Percentiles rank a stretch among this genome's conserved stretches.
These are phyloP conservation scores for Pogoniulus pusillus DNA, from an alignment of 2,797 vertebrate genomes.

Conservation along the genomic window DNA sequence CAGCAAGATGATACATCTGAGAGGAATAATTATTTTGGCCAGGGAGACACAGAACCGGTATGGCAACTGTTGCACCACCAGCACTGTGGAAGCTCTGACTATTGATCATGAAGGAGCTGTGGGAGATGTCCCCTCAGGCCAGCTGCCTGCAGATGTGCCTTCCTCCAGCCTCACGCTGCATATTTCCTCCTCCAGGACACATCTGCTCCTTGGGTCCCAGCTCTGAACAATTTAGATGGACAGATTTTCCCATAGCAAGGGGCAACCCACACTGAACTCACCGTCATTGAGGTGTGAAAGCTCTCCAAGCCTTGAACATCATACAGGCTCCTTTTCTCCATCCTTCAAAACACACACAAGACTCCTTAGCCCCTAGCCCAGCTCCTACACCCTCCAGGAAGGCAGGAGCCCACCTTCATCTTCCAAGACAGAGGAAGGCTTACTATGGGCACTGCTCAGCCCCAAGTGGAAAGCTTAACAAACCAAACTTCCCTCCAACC, in stretches of 20 bases:
- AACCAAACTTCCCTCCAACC: neutral
- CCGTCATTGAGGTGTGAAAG: neutral
- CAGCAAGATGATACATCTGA: neutral
- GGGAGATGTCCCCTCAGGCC: neutral
- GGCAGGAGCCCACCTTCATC: neutral
- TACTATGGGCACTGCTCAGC: neutral
- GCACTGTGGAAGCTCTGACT: neutral
- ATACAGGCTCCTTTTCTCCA: neutral
- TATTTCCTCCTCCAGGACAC: neutral
- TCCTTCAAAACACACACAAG: neutral
- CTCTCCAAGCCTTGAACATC: neutral
- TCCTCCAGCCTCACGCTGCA: neutral
- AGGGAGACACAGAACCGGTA: neutral
- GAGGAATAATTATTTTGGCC: neutral
- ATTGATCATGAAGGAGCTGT: neutral
- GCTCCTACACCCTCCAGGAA: neutral
- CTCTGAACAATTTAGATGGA: neutral
- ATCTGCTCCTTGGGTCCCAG: neutral
- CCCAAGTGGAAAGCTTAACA: neutral
- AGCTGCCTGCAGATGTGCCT: neutral
- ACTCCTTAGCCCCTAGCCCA: neutral
- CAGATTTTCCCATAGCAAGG: neutral
- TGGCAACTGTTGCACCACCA: neutral
- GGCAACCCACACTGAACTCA: neutral
- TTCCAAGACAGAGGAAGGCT: neutral